Conservation (phyloP, 2,888 invertebrate genomes). For the Cheilosia impressa region DNA sequence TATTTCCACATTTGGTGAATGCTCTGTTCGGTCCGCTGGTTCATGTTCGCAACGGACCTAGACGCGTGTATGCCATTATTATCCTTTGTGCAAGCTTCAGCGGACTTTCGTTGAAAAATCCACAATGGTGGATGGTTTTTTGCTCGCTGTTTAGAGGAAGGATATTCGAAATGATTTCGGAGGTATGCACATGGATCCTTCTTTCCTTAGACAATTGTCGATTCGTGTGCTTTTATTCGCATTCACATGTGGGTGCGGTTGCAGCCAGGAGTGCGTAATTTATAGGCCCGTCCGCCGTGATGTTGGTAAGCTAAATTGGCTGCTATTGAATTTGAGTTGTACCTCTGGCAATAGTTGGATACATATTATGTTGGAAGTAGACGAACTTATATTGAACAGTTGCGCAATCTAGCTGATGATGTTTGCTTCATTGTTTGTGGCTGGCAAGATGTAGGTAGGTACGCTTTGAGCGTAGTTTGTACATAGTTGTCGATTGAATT, state of each 20-base stretch:
- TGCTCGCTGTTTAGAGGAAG: slow-evolving; percentile 12
- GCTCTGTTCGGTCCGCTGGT: slow-evolving; percentile 43
- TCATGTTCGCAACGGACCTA: slow-evolving; percentile 33
- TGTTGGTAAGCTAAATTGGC: slow-evolving; percentile 11
- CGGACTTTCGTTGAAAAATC: slow-evolving; percentile 40
- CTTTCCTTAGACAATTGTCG: slow-evolving; percentile 25
- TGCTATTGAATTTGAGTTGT: slow-evolving; percentile 10
- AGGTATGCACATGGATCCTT: slow-evolving; percentile 6
- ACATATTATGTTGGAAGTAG: not conserved
- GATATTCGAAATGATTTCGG: slow-evolving; percentile 20
- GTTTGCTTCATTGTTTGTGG: no score
- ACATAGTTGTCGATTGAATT: no score
- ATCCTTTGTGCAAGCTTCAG: slow-evolving; percentile 45
- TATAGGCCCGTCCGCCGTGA: slow-evolving; percentile 9
- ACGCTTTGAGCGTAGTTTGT: no score
- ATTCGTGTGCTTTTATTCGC: slow-evolving; percentile 1
- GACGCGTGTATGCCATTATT: slow-evolving; percentile 46
- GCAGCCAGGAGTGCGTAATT: slow-evolving; percentile 11
- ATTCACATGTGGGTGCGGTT: slow-evolving; percentile 1
- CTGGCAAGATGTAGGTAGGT: no score
- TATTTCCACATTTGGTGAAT: slow-evolving; percentile 57
- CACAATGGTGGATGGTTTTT: slow-evolving; percentile 17
- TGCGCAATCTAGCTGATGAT: no score
- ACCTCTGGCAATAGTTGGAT: not conserved
- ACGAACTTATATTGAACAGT: no score